Conservation (phyloP, 2,797 vertebrate species). For the Huso huso region DNA sequence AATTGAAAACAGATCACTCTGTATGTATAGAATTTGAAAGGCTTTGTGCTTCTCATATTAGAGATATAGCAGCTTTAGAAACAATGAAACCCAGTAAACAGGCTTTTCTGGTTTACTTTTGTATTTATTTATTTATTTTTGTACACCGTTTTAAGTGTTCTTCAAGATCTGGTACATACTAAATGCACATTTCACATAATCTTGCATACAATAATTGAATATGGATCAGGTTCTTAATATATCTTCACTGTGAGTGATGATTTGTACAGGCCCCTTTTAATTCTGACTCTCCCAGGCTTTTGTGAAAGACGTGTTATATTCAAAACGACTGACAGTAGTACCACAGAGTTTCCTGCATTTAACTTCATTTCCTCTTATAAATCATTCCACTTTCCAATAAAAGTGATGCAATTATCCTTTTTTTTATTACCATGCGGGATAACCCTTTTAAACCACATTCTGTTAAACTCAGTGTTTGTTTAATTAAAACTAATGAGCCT, state of each 20-base stretch:
- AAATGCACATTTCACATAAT: too few species aligned
- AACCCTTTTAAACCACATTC: conserved; percentile 36
- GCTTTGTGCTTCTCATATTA: too few species aligned
- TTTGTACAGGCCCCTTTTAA: not conserved
- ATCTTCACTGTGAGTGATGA: not conserved
- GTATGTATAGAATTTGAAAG: too few species aligned
- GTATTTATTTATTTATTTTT: too few species aligned
- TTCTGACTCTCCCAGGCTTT: not conserved
- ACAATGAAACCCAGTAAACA: too few species aligned
- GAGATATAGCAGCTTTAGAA: too few species aligned
- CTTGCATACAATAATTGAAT: too few species aligned
- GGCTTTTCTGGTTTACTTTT: too few species aligned
- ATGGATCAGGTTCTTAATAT: not conserved
- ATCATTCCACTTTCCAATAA: conserved; percentile 58
- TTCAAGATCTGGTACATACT: too few species aligned
- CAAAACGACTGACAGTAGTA: conserved; percentile 6
- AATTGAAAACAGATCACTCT: too few species aligned
- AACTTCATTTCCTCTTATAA: conserved; percentile 38
- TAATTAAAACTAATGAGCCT: conserved; percentile 66
- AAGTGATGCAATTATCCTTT: conserved; percentile 57
- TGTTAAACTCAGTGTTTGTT: conserved; percentile 47
- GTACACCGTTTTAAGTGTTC: too few species aligned
- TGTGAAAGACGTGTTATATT: conserved; percentile 16
- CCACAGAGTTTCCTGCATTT: conserved; percentile 18
- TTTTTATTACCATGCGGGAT: conserved; percentile 38